Evolutionary conservation across 2,888 invertebrate species (phyloP), one percentile per base, ranked within the genome.

Genomic region (Globia sparganii): DNA sequence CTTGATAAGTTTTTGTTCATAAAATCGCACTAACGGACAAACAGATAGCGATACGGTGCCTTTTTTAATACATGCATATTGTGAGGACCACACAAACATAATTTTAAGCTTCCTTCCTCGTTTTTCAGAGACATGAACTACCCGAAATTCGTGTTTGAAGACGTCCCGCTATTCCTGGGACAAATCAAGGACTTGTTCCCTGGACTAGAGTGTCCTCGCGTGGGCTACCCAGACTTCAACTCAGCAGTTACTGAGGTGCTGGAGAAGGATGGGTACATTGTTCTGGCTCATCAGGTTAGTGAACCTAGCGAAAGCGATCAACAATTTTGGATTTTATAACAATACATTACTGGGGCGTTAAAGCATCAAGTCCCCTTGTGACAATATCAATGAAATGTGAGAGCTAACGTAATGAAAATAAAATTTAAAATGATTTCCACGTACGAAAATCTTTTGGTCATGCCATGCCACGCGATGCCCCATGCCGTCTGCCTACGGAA

Each of bases 141-240:
- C 88, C 99, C 99, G 0, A 99, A 99, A 94, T 99, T 99, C 93
- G 98, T 99, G 37, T 98, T 97, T 91, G 99, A 99, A 91, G 99
- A 99, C 93, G 98, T 99, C 1, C 98, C 99, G 0, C 95, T 99
- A 15, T 99, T 99, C 95, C 94, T 99, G 87, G 99, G 99, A 1
- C 97, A 99, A 72, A 99, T 99, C 87, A 98, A 98, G 89, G 99
- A 99, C 93, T 95, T 99, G 80, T 99, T 99, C 94, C 99, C 99
- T 0, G 99, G 99, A 0, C 96, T 99, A 90, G 98, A 99, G 90
- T 99, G 99, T 90, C 99, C 99, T 0, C 97, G 99, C 82, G 98
- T 99, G 25, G 98, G 98, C 0, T 99, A 99, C 95, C 98, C 99
- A 0, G 98, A 98, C 84, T 98, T 99, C 91, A 99, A 98, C 89